phyloP scores from a whole-genome alignment of 2,888 invertebrate genomes.

The Nomada lathburiana region DNA sequence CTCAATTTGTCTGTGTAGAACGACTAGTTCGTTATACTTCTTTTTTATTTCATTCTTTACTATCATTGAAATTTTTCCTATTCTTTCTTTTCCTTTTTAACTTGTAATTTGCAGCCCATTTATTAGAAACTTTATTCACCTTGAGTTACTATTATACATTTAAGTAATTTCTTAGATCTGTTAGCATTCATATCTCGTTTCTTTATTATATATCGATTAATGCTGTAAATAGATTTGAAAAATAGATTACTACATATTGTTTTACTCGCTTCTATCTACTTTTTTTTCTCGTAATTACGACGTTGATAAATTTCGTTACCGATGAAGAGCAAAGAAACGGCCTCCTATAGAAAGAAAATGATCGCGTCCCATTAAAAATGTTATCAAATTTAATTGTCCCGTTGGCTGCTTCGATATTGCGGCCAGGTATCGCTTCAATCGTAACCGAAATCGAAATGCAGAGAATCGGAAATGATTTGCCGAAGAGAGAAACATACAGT shows the following conservation, averaged over 20 bases:
- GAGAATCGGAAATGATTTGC: background rate
- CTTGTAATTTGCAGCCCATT: background rate
- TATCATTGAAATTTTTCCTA: background rate
- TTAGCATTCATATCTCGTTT: background rate
- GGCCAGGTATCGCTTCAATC: background rate
- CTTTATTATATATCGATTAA: too few species aligned
- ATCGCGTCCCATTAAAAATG: too few species aligned
- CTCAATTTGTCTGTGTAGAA: conserved; percentile 29
- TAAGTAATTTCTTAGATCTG: background rate
- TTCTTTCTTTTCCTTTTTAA: background rate
- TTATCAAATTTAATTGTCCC: background rate
- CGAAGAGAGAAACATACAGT: background rate
- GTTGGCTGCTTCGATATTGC: background rate
- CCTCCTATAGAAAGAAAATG: too few species aligned
- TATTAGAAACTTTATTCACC: background rate
- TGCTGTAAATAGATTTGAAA: background rate
- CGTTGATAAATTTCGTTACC: too few species aligned
- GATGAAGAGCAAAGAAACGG: too few species aligned
- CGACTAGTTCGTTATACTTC: background rate
- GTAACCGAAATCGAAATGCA: background rate
- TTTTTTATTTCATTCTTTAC: background rate
- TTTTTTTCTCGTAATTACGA: background rate
- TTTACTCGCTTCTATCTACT: too few species aligned
- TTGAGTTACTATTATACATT: background rate
- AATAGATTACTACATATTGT: too few species aligned